Conservation (phyloP, 2,113 vertebrate genomes). For the Nannobrachium achirus region DNA sequence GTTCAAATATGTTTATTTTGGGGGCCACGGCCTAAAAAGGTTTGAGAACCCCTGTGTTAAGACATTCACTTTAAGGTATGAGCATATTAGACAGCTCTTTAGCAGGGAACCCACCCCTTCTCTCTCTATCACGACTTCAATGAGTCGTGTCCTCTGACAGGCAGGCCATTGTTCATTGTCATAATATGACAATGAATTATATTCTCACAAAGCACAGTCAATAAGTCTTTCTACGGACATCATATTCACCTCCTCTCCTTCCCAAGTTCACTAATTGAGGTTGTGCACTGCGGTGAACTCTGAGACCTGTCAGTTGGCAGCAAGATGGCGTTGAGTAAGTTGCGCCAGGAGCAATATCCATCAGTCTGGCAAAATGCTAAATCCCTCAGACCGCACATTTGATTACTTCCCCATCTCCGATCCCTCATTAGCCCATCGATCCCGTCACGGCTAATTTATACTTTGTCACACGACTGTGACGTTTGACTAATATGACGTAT, state of each 20-base stretch:
- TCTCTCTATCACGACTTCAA: no score
- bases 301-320: constrained; percentile 53
- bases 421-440: constrained; percentile 49
- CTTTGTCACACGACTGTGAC: no score
- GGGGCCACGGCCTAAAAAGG: no score
- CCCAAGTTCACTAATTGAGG: constrained; percentile 34
- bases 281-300: constrained; percentile 32
- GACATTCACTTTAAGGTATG: no score
- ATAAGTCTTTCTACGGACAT: constrained; percentile 20
- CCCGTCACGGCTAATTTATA: constrained; percentile 3
- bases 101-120: no score
- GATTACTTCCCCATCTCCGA: constrained; percentile 40
- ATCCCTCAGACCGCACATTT: constrained; percentile 32
- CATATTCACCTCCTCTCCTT: constrained; percentile 14
- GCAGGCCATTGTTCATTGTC: neutral
- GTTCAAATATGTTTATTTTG: no score
- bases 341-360: constrained; percentile 54
- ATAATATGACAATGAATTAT: no score
- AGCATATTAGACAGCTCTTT: no score
- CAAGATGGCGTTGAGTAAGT: constrained; percentile 62
- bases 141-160: no score
- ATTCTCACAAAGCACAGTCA: constrained; percentile 10
- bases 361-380: constrained; percentile 59
- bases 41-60: no score
- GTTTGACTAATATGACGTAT: no score